Base-by-base conservation (phyloP, 2,797 vertebrate species). In the Falco cherrug region DNA sequence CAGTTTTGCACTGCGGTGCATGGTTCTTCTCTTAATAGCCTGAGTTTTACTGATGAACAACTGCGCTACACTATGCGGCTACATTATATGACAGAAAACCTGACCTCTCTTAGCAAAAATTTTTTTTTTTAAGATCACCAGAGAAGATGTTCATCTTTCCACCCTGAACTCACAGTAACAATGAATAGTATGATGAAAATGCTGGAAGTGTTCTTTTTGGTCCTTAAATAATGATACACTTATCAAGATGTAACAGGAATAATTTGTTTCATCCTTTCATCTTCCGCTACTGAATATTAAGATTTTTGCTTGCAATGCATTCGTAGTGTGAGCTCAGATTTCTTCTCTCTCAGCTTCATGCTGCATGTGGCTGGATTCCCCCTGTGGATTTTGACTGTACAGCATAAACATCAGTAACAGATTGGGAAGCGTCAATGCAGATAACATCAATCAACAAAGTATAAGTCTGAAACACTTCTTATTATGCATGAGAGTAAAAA, bases 401-500 rank as follows among this genome's bases (percentile, higher is more conserved):
- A 94, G 96, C 73, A 96, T 95, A 97, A 98, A 98, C 96, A 97
- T 97, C 98, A 98, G 97, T 98, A 95, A 98, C 93, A 97, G 96
- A 97, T 82, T 97, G 97, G 95, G 96, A 97, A 97, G 87, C 86
- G 77, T 97, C 80, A 94, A 88, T 86, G 90, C 85, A 97, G 95
- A 67, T 96, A 98, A 96, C 69, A 97, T 90, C 85, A 95, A 92
- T 90, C 86, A 97, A 94, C 90, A 94, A 92, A 92, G 95, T 56
- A 33, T 19, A 97, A 96, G 80, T 89, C 57, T 61, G 75, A 95
- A 97, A 96, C 81, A 91, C 91, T 95, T 91, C 92, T 97, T 97
- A 93, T 97, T 97, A 98, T 97, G 98, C 97, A 98, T 97, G 98
- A 98, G 97, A 97, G 97, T 92, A 93, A 94, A 97, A 97, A 97